Evolutionary conservation across 2,888 invertebrate genomes (phyloP).

Genomic region (Chorisops tibialis): DNA sequence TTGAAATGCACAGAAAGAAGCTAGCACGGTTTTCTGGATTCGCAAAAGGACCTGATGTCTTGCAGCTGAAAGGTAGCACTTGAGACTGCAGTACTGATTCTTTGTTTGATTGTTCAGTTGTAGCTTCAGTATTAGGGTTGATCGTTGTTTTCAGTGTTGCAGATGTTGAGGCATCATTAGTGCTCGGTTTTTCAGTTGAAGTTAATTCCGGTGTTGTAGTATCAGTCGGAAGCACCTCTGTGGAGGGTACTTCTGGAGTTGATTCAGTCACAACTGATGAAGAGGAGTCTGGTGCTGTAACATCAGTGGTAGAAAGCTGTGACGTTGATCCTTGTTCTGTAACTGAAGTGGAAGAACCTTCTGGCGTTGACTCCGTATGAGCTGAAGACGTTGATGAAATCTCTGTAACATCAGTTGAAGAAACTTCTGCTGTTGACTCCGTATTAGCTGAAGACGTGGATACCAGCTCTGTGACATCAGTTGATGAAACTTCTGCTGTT

Average conservation of each 20-base stretch:
- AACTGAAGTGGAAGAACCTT: too few relatives aligned
- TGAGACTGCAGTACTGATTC: neutral
- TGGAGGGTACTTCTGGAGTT: neutral
- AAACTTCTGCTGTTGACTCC: neutral
- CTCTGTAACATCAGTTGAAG: neutral
- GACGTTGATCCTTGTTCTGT: too few relatives aligned
- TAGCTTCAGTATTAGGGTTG: neutral
- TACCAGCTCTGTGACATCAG: neutral
- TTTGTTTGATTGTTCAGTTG: neutral
- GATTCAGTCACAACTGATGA: neutral
- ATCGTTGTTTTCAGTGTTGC: neutral
- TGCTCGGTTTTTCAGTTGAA: neutral
- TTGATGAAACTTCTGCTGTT: neutral
- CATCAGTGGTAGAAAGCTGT: too few relatives aligned
- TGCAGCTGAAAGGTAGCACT: neutral
- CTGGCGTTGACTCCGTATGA: neutral
- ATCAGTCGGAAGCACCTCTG: neutral
- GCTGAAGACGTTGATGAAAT: neutral
- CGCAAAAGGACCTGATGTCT: neutral
- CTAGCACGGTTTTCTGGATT: neutral
- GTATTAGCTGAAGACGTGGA: too few relatives aligned
- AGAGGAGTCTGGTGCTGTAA: neutral
- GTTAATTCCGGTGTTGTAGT: neutral
- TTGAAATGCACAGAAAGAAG: constrained; percentile 5
- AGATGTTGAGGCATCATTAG: neutral